Evolutionary conservation across 1,140 invertebrate genomes (phyloP).

Genomic region (Anthonomus grandis): DNA sequence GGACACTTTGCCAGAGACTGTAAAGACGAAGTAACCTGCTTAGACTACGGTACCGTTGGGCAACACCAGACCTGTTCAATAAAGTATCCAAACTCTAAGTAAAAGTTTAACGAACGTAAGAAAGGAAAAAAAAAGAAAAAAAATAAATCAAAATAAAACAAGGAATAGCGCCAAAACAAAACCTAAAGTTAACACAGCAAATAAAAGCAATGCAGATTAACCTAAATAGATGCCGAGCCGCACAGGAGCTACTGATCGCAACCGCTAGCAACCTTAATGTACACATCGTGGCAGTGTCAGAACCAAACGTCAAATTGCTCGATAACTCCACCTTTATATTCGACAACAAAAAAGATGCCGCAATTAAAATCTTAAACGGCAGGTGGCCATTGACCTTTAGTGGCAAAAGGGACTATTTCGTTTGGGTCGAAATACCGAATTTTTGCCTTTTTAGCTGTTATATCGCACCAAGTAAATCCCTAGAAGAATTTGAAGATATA

Average conservation of each 20-base stretch:
- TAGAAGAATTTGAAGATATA: neutral
- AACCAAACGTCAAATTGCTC: neutral
- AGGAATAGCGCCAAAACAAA: too few species aligned
- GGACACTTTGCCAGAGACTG: neutral
- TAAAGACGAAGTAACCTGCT: neutral
- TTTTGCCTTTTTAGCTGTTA: neutral
- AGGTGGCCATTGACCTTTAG: neutral
- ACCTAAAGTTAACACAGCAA: neutral
- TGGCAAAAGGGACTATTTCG: neutral
- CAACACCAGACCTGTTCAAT: neutral
- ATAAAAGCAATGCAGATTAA: slow-evolving; percentile 2
- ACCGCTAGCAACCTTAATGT: neutral
- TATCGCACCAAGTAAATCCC: neutral
- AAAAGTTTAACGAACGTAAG: too few species aligned
- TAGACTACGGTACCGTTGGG: too few species aligned
- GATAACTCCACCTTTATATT: neutral
- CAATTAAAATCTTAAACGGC: neutral
- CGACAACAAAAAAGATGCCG: neutral
- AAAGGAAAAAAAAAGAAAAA: too few species aligned
- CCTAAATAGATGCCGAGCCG: neutral
- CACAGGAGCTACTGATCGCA: neutral
- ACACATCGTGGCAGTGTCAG: neutral
- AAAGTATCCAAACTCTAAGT: too few species aligned
- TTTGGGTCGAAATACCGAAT: neutral
- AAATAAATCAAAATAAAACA: too few species aligned